Conservation (phyloP, 1,140 invertebrate genomes). For the Cherax quadricarinatus region DNA sequence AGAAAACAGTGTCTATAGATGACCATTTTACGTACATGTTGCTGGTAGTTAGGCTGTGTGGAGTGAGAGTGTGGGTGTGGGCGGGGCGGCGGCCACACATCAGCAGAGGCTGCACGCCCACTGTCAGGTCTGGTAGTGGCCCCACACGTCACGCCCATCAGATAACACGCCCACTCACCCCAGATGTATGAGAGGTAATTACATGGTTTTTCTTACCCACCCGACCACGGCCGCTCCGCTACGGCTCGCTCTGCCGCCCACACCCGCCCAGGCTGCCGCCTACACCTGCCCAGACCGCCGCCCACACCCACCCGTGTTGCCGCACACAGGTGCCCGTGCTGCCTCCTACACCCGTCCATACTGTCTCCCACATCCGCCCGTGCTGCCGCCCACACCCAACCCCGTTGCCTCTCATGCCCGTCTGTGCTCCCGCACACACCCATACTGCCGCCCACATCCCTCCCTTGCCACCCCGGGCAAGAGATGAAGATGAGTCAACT, state of each 20-base stretch:
- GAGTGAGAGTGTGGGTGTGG: neutral
- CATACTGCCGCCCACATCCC: neutral
- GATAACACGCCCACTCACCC: conserved; percentile 52
- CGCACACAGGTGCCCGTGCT: neutral
- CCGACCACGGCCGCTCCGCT: neutral
- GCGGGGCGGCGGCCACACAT: conserved; percentile 50
- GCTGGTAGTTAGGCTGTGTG: neutral
- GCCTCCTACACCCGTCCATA: neutral
- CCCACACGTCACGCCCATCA: conserved; percentile 56
- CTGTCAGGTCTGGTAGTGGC: conserved; percentile 25
- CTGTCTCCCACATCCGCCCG: neutral
- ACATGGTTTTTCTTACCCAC: conserved; percentile 36
- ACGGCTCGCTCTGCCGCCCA: conserved; percentile 2
- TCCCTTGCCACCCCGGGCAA: neutral
- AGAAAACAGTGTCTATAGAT: neutral
- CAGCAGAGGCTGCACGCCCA: conserved; percentile 47
- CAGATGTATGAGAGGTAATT: conserved; percentile 59
- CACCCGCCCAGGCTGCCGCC: neutral
- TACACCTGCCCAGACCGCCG: neutral
- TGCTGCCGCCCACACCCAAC: neutral
- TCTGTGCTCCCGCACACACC: neutral
- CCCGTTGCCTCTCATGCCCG: neutral
- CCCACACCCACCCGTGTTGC: neutral
- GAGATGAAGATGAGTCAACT: no score
- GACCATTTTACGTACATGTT: neutral